A percentile compares a stretch with the other conserved stretches of the same genome.
These are phyloP conservation scores for Silurus lanzhouensis DNA, from an alignment of 2,797 vertebrate species.

Conservation along the genomic window DNA sequence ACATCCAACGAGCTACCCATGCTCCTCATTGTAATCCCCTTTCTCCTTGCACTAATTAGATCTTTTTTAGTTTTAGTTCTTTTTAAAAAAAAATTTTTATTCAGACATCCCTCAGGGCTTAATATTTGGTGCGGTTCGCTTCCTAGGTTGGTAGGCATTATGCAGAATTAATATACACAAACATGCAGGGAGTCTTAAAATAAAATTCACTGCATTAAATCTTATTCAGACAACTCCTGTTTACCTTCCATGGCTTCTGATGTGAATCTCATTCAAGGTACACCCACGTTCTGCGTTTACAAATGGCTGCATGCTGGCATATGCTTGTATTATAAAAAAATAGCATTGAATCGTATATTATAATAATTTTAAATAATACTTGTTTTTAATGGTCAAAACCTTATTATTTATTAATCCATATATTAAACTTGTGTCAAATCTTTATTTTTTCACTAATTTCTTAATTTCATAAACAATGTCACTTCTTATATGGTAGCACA, in stretches of 20 bases:
- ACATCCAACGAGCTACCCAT: constrained; percentile 13
- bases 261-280: background rate
- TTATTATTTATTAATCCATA: background rate
- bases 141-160: constrained; percentile 33
- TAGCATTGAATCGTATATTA: background rate
- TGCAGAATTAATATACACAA: constrained; percentile 46
- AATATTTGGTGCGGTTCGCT: constrained; percentile 43
- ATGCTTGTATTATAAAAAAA: background rate
- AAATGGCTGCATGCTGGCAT: background rate
- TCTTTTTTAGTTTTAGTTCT: constrained; percentile 26
- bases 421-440: background rate
- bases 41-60: constrained; percentile 46
- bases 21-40: constrained; percentile 40
- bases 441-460: background rate
- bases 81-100: background rate
- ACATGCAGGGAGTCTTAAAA: constrained; percentile 19
- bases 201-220: background rate
- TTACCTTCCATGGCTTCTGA: background rate
- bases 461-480: background rate
- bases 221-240: constrained; percentile 8
- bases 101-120: constrained; percentile 33
- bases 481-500: background rate
- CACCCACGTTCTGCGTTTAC: background rate
- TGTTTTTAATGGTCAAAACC: background rate
- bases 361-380: background rate